These are phyloP conservation scores for Gila robusta DNA, from an alignment of 2,797 vertebrate species.

Conservation along the genomic window DNA sequence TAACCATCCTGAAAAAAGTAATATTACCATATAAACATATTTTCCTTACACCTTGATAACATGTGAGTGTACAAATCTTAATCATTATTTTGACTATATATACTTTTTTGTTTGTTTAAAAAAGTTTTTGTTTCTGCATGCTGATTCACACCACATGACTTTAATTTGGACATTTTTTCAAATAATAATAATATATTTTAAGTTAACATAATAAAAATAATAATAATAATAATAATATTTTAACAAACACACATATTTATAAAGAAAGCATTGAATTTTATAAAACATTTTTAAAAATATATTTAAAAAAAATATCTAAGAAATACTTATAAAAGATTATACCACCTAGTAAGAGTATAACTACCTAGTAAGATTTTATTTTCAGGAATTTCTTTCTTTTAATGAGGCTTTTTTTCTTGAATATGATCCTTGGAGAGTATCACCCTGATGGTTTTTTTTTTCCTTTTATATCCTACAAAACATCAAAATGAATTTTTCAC, in stretches of 20 bases:
- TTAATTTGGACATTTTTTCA: no score
- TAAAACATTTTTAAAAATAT: no score
- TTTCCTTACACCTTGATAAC: neutral
- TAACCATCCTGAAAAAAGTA: neutral
- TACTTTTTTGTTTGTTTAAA: neutral
- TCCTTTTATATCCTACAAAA: neutral
- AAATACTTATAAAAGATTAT: neutral
- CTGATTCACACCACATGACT: no score
- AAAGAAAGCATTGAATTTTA: no score
- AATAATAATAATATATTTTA: no score
- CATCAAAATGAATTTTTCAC: neutral
- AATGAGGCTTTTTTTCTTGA: neutral
- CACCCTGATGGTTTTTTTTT: neutral
- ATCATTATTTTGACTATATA: neutral
- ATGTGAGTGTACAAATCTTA: neutral
- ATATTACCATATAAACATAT: neutral
- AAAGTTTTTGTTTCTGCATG: neutral
- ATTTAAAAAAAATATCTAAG: neutral
- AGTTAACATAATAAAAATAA: no score
- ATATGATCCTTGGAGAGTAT: neutral
- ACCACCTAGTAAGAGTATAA: neutral
- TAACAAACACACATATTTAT: no score
- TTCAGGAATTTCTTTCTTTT: neutral
- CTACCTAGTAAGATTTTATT: neutral
- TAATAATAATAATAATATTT: neutral